phyloP scores from a whole-genome alignment of 2,888 invertebrate species.

The Melieria crassipennis region DNA sequence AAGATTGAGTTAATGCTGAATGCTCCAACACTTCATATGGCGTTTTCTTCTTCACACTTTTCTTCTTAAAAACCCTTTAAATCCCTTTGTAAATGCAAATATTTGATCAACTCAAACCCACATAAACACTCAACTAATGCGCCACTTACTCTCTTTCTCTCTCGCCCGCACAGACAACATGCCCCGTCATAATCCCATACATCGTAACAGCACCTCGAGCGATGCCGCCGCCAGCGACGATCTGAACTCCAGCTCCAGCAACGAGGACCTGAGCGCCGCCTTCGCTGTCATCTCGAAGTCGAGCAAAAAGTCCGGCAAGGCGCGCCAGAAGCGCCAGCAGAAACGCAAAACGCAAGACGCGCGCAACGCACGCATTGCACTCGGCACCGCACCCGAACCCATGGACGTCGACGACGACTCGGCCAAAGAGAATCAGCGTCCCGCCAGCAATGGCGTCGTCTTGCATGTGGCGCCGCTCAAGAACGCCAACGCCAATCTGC shows the following conservation, averaged over 20 bases:
- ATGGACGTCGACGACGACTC: constrained; percentile 36
- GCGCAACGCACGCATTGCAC: constrained; percentile 4
- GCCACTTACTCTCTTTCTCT: constrained; percentile 12
- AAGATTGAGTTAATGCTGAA: no score
- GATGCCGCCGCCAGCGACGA: constrained; percentile 56
- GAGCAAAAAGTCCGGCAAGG: constrained; percentile 36
- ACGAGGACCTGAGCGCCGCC: constrained; percentile 52
- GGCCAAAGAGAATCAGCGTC: constrained; percentile 37
- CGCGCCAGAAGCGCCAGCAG: constrained; percentile 37
- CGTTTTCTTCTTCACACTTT: background rate
- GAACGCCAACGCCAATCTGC: constrained; percentile 33
- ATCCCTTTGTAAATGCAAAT: no score
- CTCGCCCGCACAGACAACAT: constrained; percentile 46
- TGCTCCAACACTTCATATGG: background rate
- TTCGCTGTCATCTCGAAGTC: constrained; percentile 40
- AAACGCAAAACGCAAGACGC: constrained; percentile 15
- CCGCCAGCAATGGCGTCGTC: background rate
- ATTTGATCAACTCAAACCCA: no score
- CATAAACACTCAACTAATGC: constrained; percentile 1
- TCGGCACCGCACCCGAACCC: constrained; percentile 6
- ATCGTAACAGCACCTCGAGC: constrained; percentile 59
- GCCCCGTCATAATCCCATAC: constrained; percentile 53
- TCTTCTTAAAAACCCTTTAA: background rate
- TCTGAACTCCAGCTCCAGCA: constrained; percentile 53
- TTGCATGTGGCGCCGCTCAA: constrained; percentile 9